Evolutionary conservation across 2,113 vertebrate species (phyloP).

Genomic region (Lophura nycthemera): DNA sequence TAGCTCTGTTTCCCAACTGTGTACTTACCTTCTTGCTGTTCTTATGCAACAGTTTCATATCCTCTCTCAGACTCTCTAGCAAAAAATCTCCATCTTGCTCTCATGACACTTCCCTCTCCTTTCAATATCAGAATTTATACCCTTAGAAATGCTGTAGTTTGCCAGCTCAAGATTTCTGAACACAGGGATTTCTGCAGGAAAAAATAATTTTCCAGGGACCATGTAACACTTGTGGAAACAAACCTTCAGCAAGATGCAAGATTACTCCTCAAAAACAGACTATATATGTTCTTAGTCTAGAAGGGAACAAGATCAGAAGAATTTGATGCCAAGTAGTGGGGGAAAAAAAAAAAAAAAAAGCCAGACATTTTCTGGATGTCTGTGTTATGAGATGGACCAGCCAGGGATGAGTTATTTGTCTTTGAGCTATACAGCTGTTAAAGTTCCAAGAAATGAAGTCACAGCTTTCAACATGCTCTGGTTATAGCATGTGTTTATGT

Average conservation of each 20-base stretch:
- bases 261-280: not conserved
- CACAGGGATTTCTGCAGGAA: not conserved
- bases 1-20: not conserved
- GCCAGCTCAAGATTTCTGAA: not conserved
- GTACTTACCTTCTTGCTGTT: not conserved
- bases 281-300: slow-evolving; percentile 23
- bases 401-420: slow-evolving; percentile 58
- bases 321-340: slow-evolving; percentile 20
- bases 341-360: not conserved
- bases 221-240: not conserved
- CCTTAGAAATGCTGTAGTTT: slow-evolving; percentile 6
- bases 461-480: slow-evolving; percentile 20
- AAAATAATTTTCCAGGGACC: not conserved
- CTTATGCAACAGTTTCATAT: not conserved
- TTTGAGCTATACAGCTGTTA: slow-evolving; percentile 48
- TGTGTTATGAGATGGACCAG: slow-evolving; percentile 57
- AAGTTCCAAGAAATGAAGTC: slow-evolving; percentile 62
- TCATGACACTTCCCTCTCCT: not conserved
- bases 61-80: not conserved
- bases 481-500: not conserved
- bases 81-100: not conserved
- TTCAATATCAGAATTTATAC: not conserved
- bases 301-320: slow-evolving; percentile 21
- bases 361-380: slow-evolving; percentile 60
- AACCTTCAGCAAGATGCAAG: not conserved